Evolutionary conservation across 2,888 invertebrate genomes (phyloP).

Genomic region (Tromatobia lineatoria): DNA sequence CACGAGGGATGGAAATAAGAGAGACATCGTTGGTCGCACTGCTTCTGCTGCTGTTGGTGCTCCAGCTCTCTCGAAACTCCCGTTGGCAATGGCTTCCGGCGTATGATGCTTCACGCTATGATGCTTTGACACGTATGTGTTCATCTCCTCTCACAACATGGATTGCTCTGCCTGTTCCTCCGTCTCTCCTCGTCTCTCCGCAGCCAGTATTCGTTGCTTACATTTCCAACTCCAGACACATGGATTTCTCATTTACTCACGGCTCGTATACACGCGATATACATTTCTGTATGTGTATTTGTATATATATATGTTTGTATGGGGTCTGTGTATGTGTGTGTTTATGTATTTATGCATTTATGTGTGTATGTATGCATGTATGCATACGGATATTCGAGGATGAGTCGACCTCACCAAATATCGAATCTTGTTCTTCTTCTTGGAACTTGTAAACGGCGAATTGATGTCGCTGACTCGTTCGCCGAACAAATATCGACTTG

Average conservation of each 20-base stretch:
- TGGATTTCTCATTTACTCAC: not conserved
- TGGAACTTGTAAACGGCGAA: constrained; percentile 53
- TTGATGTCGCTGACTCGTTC: constrained; percentile 28
- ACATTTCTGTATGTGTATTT: not conserved
- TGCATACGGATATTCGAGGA: constrained; percentile 9
- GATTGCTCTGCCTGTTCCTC: constrained; percentile 38
- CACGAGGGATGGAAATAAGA: constrained; percentile 38
- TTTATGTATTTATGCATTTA: too few relatives aligned
- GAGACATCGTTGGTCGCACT: constrained; percentile 44
- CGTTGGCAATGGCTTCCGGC: constrained; percentile 58
- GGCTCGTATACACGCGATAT: not conserved
- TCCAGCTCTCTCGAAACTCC: constrained; percentile 36
- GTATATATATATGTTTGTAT: not conserved
- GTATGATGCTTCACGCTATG: constrained; percentile 22
- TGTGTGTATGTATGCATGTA: not conserved
- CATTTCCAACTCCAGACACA: constrained; percentile 51
- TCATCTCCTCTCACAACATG: constrained; percentile 51
- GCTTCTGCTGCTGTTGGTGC: constrained; percentile 24
- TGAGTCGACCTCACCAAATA: constrained; percentile 60
- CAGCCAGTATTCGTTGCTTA: constrained; percentile 42
- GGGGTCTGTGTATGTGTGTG: too few relatives aligned
- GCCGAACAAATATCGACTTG: constrained; percentile 16
- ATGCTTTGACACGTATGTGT: constrained; percentile 60
- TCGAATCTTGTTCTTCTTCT: constrained; percentile 49
- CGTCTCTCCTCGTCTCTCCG: constrained; percentile 29